Evolutionary conservation across 2,113 vertebrate species (phyloP).

Genomic region (Echinops telfairi): DNA sequence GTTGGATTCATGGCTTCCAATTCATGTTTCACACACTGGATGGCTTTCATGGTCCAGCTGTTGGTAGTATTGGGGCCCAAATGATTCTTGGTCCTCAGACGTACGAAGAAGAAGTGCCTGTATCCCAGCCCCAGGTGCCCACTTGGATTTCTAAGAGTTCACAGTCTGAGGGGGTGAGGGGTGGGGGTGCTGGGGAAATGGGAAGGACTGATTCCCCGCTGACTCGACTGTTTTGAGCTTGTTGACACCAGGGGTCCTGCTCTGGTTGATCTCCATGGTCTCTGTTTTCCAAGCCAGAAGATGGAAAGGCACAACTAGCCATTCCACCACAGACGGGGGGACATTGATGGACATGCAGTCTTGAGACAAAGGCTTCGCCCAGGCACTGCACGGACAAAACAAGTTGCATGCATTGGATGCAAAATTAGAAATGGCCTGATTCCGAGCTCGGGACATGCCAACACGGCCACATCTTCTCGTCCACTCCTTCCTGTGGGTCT

Average conservation of each 20-base stretch:
- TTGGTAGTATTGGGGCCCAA: conserved; percentile 50
- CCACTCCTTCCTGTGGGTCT: background rate
- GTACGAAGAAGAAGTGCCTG: conserved; percentile 73
- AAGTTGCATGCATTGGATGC: background rate
- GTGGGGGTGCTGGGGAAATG: conserved; percentile 44
- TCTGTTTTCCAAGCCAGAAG: conserved; percentile 23
- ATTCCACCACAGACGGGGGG: background rate
- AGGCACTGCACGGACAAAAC: background rate
- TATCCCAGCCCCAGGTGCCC: conserved; percentile 48
- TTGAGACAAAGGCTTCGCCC: background rate
- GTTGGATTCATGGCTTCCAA: conserved; percentile 36
- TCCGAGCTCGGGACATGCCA: background rate
- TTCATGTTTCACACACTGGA: conserved; percentile 6
- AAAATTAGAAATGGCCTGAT: background rate
- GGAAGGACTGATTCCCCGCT: conserved; percentile 32
- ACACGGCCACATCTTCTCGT: background rate
- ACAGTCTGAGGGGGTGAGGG: conserved; percentile 6
- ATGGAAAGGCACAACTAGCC: background rate
- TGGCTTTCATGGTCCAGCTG: background rate
- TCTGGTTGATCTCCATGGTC: conserved; percentile 54
- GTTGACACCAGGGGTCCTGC: conserved; percentile 60
- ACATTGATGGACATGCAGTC: background rate
- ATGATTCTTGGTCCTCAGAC: conserved; percentile 73
- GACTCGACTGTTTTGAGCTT: conserved; percentile 50
- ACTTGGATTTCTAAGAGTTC: conserved; percentile 70